Conservation (phyloP, 2,113 vertebrate species). For the Crotalus horridus region DNA sequence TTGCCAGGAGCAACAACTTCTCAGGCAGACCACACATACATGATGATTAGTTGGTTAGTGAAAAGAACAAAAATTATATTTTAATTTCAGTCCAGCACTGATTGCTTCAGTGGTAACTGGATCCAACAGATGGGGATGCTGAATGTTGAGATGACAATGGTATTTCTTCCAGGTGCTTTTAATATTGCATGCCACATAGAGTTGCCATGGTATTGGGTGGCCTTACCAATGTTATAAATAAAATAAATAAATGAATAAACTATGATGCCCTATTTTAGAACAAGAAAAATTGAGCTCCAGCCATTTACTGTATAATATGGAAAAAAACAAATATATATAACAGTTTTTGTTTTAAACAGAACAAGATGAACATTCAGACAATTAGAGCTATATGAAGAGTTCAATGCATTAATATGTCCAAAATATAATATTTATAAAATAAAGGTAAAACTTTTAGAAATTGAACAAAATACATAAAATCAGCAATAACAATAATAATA, state of each 20-base stretch:
- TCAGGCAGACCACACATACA: neutral
- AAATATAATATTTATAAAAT: neutral
- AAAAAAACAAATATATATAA: neutral
- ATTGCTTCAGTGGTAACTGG: neutral
- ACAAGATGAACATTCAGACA: neutral
- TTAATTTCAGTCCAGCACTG: neutral
- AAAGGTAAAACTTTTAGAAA: neutral
- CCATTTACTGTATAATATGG: neutral
- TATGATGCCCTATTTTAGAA: neutral
- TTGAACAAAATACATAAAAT: neutral
- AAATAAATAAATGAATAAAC: neutral
- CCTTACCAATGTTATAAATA: neutral
- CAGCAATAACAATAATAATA: neutral
- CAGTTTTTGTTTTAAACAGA: neutral
- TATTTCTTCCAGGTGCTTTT: neutral
- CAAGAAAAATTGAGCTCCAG: neutral
- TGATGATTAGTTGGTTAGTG: neutral
- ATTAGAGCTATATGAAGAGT: neutral
- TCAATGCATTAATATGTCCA: neutral
- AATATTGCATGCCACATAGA: neutral
- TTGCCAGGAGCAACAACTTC: neutral
- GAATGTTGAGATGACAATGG: neutral
- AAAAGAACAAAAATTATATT: neutral
- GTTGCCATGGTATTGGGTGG: neutral
- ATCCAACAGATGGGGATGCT: neutral